A percentile compares a stretch with the other conserved stretches of the same genome.
These are phyloP conservation scores for Scatophagus argus DNA, from an alignment of 2,113 vertebrate genomes.

Conservation along the genomic window DNA sequence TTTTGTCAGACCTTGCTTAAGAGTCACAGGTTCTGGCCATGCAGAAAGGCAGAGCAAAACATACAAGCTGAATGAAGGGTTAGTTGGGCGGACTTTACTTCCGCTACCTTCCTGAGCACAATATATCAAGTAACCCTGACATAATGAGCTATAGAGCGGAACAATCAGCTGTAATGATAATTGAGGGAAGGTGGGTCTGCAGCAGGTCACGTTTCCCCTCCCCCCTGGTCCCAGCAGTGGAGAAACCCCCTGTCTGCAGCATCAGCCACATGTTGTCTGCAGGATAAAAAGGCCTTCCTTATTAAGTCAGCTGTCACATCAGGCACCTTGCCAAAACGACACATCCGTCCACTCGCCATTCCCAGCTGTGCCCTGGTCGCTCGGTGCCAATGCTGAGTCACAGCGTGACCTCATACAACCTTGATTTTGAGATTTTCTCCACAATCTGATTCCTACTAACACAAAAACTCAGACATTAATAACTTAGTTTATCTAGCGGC, in stretches of 20 bases:
- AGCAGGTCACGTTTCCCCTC: constrained; percentile 22
- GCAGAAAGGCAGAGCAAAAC: too few species aligned
- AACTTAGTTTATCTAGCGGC: background rate
- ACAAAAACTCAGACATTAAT: too few species aligned
- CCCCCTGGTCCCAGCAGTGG: constrained; percentile 6
- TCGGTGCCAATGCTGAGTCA: constrained; percentile 39
- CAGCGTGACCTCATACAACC: constrained; percentile 45
- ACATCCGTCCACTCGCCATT: constrained; percentile 53
- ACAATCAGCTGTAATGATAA: background rate
- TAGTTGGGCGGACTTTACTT: constrained; percentile 4
- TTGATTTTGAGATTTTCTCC: background rate
- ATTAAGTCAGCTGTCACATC: constrained; percentile 68
- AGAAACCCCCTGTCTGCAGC: constrained; percentile 14
- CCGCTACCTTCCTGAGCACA: background rate
- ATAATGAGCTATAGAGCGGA: constrained; percentile 2
- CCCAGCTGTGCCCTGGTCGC: constrained; percentile 54
- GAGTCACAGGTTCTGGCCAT: background rate
- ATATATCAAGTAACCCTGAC: background rate
- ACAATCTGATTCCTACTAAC: background rate
- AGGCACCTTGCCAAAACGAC: constrained; percentile 56
- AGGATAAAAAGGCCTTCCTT: constrained; percentile 64
- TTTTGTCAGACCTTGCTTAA: background rate
- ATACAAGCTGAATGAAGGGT: background rate
- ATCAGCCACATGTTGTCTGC: constrained; percentile 54
- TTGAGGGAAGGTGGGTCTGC: constrained; percentile 11